A percentile compares a stretch with the other conserved stretches of the same genome.
These are phyloP conservation scores for Tricholauxania praeusta DNA, from an alignment of 2,888 invertebrate genomes.

Conservation along the genomic window DNA sequence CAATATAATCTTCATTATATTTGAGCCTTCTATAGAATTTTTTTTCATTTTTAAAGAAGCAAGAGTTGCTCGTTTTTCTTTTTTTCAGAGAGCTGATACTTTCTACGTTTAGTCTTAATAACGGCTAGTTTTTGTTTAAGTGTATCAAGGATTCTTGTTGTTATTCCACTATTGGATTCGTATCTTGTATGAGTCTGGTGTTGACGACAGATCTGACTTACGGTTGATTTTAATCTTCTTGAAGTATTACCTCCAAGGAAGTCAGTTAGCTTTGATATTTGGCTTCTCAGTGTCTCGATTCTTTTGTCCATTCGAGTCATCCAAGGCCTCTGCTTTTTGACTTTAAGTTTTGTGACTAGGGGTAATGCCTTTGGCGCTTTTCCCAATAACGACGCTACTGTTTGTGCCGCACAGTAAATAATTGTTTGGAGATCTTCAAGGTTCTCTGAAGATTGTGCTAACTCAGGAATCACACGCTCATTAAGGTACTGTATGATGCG, in stretches of 20 bases:
- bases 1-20: background rate
- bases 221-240: background rate
- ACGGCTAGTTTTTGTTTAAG: conserved; percentile 10
- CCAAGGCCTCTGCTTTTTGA: background rate
- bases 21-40: background rate
- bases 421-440: no score
- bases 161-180: background rate
- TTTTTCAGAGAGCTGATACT: background rate
- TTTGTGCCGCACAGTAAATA: background rate
- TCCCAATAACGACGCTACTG: background rate
- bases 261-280: background rate
- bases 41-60: background rate
- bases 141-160: background rate
- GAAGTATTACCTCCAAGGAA: background rate
- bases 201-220: background rate
- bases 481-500: background rate
- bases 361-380: background rate
- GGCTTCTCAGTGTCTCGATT: background rate
- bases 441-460: background rate
- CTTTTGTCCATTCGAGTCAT: background rate
- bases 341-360: background rate
- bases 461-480: background rate
- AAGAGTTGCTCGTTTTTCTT: conserved; percentile 1
- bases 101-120: background rate
- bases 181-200: background rate